Evolutionary conservation across 2,797 vertebrate species (phyloP), one percentile per base, ranked within the genome.

Genomic region (Cyprinella venusta): DNA sequence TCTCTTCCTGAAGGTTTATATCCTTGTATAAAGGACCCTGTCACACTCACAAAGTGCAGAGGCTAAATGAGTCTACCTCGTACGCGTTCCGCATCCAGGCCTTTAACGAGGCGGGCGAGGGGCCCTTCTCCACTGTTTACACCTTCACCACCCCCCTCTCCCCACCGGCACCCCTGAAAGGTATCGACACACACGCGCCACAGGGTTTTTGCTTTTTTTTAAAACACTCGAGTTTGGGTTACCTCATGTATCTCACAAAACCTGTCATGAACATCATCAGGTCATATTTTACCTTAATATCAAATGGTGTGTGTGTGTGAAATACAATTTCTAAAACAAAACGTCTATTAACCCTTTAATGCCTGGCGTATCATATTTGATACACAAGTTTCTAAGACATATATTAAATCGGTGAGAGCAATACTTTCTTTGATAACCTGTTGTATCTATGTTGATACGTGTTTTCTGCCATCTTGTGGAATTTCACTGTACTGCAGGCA

Each of bases 31-130:
- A 96, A 96, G 98, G 98, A 90, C 96, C 97, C 24, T 98, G 97
- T 94, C 98, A 99, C 93, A 99, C 97, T 86, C 97, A 98, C 91
- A 99, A 99, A 96, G 98, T 99, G 89, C 98, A 99, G 94, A 96
- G 98, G 91, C 96, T 99, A 92, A 97, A 94, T 93, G 98, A 99
- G 94, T 98, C 97, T 88, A 98, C 97, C 81, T 96, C 97, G 69
- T 99, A 99, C 92, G 96, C 90, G 89, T 99, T 99, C 94, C 97
- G 96, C 92, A 98, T 99, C 93, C 98, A 99, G 94, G 98, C 98
- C 89, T 98, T 97, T 91, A 99, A 99, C 86, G 98, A 99, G 94
- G 97, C 97, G 87, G 98, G 98, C 36, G 97, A 99, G 93, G 98
- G 98, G 87, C 97, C 97, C 88, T 96, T 98, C 91, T 99, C 98